Evolutionary conservation across 2,888 invertebrate species (phyloP), one percentile per base, ranked within the genome.

Genomic region (Caenorhabditis doughertyi): DNA sequence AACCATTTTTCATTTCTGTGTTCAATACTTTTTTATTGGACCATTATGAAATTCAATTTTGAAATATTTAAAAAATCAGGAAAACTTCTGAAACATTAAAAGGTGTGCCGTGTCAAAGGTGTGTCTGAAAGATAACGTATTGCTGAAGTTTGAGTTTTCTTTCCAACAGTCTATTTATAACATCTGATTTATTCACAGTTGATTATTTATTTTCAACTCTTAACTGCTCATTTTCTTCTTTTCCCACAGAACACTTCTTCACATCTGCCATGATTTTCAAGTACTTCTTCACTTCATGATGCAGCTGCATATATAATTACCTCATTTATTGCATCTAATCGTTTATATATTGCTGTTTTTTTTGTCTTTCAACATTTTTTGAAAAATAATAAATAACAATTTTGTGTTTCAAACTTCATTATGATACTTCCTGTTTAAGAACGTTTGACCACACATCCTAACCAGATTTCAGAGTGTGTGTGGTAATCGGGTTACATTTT

Each of bases 211-310:
- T 62, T 56, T 29, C 13, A 49, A 39, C 27, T 73, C 51, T 39
- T 58, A 67, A 68, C 49, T 76, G 25, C 53, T 42, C 42, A 68
- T 60, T 58, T 42, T 32, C 51, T 27, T 35, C 23, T 3, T 27
- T 39, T 65, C 73, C 16, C 72, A 55, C 53, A 35, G 18, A 49
- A 42, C 73, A 72, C 71, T 62, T 68, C 18, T 9, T 39, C 39
- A 49, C 76, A 76, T 58, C 76, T 76, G 76, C 56, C 42, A 13
- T 51, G 44, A 49, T 76, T 76, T 76, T 76, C 67, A 76, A 76
- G 76, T 76, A 35, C 42, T 53, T 58, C 51, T 62, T 42, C 51
- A 49, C 47, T 68, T 58, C 62, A 32, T 39, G 25, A 4, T n/a
- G 60, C 76, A 76, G 67, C 67, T 76, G 76, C 68, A 55, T 56